Percentiles rank a stretch among this genome's conserved stretches.
Conservation (phyloP, 2,888 invertebrate species). For the Apotomis turbidana region DNA sequence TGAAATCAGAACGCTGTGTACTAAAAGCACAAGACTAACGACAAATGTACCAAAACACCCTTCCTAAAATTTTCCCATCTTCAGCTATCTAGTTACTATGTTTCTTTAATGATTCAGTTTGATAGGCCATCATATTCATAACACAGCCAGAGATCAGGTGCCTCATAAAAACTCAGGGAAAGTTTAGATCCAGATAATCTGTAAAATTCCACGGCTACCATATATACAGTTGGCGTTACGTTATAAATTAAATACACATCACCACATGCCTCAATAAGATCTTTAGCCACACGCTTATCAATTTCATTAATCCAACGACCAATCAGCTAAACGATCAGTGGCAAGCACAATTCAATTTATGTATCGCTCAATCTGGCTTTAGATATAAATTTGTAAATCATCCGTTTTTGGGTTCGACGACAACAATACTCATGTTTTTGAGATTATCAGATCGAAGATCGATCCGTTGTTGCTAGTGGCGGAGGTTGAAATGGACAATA, state of each 20-base stretch:
- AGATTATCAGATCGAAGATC: conserved; percentile 32
- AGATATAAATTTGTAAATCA: conserved; percentile 38
- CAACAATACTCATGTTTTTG: conserved; percentile 37
- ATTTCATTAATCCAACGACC: conserved; percentile 34
- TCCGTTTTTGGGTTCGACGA: conserved; percentile 29
- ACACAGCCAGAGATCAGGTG: too few relatives aligned
- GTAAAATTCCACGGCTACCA: too few relatives aligned
- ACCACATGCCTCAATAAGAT: conserved; percentile 9
- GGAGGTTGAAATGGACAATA: conserved; percentile 23
- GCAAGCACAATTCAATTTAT: conserved; percentile 39
- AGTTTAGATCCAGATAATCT: too few relatives aligned
- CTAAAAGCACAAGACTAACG: too few relatives aligned
- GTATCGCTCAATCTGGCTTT: conserved; percentile 39
- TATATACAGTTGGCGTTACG: too few relatives aligned
- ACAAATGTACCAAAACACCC: too few relatives aligned
- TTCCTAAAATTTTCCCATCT: too few relatives aligned
- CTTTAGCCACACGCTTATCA: conserved; percentile 21
- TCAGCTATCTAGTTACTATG: too few relatives aligned
- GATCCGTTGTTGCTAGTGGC: conserved; percentile 16
- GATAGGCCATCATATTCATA: too few relatives aligned
- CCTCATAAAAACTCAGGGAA: too few relatives aligned
- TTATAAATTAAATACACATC: not conserved
- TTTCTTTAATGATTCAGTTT: too few relatives aligned
- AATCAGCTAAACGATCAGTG: conserved; percentile 29
- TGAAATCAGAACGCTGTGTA: too few relatives aligned